Percentiles rank a stretch among this genome's conserved stretches.
Conservation (phyloP, 2,888 invertebrate genomes). For the Calliphora vomitoria region DNA sequence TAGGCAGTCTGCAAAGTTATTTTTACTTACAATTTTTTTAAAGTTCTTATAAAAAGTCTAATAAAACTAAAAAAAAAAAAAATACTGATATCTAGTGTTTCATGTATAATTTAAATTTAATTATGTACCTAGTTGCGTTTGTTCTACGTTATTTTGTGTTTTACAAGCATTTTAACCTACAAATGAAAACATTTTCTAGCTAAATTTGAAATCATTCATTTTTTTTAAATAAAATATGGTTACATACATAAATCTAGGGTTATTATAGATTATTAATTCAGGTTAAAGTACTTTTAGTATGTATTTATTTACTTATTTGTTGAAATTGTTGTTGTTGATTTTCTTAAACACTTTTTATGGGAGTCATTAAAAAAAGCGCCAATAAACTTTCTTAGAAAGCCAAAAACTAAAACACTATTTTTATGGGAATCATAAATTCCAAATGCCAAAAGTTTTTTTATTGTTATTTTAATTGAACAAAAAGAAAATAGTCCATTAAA, state of each 20-base stretch:
- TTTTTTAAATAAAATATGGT: too few relatives aligned
- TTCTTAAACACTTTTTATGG: not conserved
- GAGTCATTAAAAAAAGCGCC: not conserved
- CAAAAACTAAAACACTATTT: not conserved
- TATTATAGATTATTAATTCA: not conserved
- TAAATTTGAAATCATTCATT: conserved; percentile 2
- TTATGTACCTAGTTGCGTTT: not conserved
- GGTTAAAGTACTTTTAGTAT: not conserved
- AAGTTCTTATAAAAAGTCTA: conserved; percentile 43
- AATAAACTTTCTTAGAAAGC: conserved; percentile 4
- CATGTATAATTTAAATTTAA: conserved; percentile 18
- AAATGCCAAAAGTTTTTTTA: not conserved
- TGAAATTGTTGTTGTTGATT: not conserved
- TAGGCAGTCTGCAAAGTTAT: conserved; percentile 28
- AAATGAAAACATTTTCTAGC: conserved; percentile 24
- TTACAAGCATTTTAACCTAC: conserved; percentile 70
- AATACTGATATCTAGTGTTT: not conserved
- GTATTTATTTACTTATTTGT: not conserved
- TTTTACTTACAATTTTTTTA: conserved; percentile 49
- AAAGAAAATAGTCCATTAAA: not conserved
- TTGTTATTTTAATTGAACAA: not conserved
- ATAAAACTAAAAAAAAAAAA: conserved; percentile 1
- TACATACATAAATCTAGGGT: too few relatives aligned
- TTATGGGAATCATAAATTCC: not conserved
- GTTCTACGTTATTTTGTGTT: conserved; percentile 6